Evolutionary conservation across 2,888 invertebrate genomes (phyloP).

Genomic region (Nomada fabriciana): DNA sequence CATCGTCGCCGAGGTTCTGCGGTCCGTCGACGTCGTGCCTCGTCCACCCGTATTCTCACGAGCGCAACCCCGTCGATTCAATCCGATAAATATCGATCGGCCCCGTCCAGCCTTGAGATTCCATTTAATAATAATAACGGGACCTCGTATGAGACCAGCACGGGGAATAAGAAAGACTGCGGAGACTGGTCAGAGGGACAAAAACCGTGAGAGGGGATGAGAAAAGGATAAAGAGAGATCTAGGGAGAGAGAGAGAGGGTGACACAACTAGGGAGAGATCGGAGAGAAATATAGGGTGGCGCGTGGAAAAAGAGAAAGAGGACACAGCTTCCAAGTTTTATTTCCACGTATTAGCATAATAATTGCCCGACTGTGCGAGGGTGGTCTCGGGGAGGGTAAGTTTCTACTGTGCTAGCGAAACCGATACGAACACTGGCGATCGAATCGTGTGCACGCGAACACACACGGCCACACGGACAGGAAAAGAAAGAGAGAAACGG

Average conservation of each 20-base stretch:
- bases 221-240: slow-evolving; percentile 1
- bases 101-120: slow-evolving; percentile 76
- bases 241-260: not conserved
- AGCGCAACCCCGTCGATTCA: slow-evolving; percentile 47
- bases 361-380: slow-evolving; percentile 74
- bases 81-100: slow-evolving; percentile 79
- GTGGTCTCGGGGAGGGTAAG: slow-evolving; percentile 37
- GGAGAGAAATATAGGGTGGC: slow-evolving; percentile 30
- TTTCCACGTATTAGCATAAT: slow-evolving; percentile 80
- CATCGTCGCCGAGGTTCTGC: slow-evolving; percentile 71
- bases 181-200: slow-evolving; percentile 36
- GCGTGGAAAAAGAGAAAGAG: slow-evolving; percentile 43
- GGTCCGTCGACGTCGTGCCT: slow-evolving; percentile 56
- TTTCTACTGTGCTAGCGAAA: slow-evolving; percentile 25
- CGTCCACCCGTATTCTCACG: slow-evolving; percentile 35
- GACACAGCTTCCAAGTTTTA: slow-evolving; percentile 67
- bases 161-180: slow-evolving; percentile 29
- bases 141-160: slow-evolving; percentile 34
- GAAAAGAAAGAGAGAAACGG: slow-evolving; percentile 28
- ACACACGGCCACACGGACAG: not conserved
- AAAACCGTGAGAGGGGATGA: slow-evolving; percentile 25
- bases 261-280: slow-evolving; percentile 8
- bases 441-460: not conserved
- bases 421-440: slow-evolving; percentile 1
- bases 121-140: slow-evolving; percentile 80